These are phyloP conservation scores for Hippocampus comes DNA, from an alignment of 2,113 vertebrate species.

Conservation along the genomic window DNA sequence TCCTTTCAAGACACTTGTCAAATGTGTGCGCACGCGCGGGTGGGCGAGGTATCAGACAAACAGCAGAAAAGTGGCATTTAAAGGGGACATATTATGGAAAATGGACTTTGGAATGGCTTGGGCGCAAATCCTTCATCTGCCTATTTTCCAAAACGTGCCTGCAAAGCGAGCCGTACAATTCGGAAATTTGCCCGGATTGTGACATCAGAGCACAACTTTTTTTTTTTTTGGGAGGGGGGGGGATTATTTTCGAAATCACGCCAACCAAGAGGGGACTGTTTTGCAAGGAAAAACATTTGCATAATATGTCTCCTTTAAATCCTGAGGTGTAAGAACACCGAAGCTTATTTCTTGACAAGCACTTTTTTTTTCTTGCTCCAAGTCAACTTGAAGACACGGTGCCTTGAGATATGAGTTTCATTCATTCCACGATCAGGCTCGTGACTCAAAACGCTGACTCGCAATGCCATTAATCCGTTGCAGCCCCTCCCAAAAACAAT, in stretches of 20 bases:
- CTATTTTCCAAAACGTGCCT: too few species aligned
- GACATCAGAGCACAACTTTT: too few species aligned
- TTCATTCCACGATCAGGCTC: too few species aligned
- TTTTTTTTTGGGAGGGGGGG: too few species aligned
- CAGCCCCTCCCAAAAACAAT: too few species aligned
- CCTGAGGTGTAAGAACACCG: not conserved
- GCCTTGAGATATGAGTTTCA: too few species aligned
- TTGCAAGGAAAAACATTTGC: not conserved
- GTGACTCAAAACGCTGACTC: too few species aligned
- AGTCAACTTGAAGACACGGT: not conserved
- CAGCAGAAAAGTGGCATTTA: not conserved
- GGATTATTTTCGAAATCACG: too few species aligned
- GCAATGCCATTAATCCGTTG: too few species aligned
- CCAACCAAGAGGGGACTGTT: not conserved
- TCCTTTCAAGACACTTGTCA: not conserved
- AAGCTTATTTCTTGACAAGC: not conserved
- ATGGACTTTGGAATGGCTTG: not conserved
- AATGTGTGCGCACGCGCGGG: not conserved
- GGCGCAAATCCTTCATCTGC: too few species aligned
- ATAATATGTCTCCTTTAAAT: not conserved
- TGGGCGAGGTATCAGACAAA: not conserved
- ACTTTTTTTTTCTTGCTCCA: not conserved
- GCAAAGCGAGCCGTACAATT: too few species aligned
- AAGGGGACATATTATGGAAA: not conserved
- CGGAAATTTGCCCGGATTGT: too few species aligned